phyloP scores from a whole-genome alignment of 2,113 vertebrate genomes.

The Carassius auratus region DNA sequence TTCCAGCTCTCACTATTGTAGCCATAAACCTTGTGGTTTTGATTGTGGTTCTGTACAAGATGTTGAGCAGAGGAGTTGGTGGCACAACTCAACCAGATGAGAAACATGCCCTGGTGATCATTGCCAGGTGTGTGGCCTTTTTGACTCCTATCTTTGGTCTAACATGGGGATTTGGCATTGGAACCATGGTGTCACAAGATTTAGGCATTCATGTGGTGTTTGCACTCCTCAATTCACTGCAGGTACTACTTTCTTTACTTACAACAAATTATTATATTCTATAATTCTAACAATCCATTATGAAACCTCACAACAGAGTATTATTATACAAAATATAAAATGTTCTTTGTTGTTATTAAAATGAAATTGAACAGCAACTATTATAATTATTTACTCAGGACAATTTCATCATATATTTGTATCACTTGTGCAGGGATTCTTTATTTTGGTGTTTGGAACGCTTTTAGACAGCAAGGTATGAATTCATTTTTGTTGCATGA shows the following conservation, averaged over 20 bases:
- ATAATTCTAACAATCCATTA: background rate
- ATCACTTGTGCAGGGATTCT: slow-evolving; percentile 67
- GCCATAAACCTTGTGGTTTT: slow-evolving; percentile 82
- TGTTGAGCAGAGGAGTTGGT: slow-evolving; percentile 75
- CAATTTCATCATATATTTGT: background rate
- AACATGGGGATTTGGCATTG: slow-evolving; percentile 83
- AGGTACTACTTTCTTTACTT: slow-evolving; percentile 67
- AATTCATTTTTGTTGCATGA: background rate
- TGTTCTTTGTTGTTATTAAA: background rate
- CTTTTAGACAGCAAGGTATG: slow-evolving; percentile 71
- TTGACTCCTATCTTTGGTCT: slow-evolving; percentile 81
- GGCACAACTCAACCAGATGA: slow-evolving; percentile 62
- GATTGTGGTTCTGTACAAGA: slow-evolving; percentile 79
- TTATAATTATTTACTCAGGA: background rate
- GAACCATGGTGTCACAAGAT: slow-evolving; percentile 56
- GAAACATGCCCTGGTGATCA: slow-evolving; percentile 70
- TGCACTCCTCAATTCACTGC: slow-evolving; percentile 78
- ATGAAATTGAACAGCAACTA: background rate
- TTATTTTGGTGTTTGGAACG: slow-evolving; percentile 73
- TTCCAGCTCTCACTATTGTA: slow-evolving; percentile 82
- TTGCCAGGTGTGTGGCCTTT: slow-evolving; percentile 76
- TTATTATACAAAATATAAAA: background rate
- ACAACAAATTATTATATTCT: background rate
- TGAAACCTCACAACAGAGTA: background rate
- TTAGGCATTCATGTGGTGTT: slow-evolving; percentile 73